These are phyloP conservation scores for Digitonthophagus gazella DNA, from an alignment of 2,888 invertebrate genomes.

Conservation along the genomic window DNA sequence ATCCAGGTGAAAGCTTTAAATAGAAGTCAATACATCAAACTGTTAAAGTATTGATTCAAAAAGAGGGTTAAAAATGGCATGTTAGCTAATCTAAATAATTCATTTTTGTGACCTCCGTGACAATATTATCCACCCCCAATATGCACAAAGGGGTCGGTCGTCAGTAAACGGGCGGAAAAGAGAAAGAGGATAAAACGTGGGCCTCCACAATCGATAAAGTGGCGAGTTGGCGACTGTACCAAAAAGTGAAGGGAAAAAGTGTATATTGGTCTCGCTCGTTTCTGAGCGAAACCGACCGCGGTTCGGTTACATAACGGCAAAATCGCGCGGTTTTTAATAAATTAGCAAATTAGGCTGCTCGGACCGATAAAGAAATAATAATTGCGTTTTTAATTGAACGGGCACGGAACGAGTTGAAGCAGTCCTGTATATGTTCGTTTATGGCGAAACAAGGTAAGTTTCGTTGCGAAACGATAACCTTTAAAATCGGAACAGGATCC, in stretches of 20 bases:
- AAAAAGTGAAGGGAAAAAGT: constrained; percentile 20
- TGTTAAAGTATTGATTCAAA: no score
- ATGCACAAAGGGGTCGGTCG: background rate
- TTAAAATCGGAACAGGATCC: constrained; percentile 22
- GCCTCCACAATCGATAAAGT: constrained; percentile 12
- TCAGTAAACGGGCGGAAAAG: background rate
- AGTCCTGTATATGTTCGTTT: constrained; percentile 6
- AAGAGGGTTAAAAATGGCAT: no score
- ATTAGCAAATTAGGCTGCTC: background rate
- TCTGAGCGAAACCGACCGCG: background rate
- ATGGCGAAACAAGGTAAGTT: constrained; percentile 21
- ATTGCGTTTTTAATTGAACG: background rate
- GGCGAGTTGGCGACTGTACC: constrained; percentile 1
- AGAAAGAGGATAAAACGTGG: background rate
- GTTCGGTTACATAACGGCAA: background rate
- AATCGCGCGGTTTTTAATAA: background rate
- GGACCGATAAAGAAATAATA: background rate
- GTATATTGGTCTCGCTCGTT: constrained; percentile 5
- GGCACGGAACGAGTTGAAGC: background rate
- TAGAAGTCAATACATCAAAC: no score
- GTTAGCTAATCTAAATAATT: no score
- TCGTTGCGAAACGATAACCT: constrained; percentile 22
- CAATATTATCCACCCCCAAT: background rate
- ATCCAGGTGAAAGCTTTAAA: no score
- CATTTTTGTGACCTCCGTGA: background rate